Evolutionary conservation across 1,140 invertebrate genomes (phyloP).

Genomic region (Cydia splendana): DNA sequence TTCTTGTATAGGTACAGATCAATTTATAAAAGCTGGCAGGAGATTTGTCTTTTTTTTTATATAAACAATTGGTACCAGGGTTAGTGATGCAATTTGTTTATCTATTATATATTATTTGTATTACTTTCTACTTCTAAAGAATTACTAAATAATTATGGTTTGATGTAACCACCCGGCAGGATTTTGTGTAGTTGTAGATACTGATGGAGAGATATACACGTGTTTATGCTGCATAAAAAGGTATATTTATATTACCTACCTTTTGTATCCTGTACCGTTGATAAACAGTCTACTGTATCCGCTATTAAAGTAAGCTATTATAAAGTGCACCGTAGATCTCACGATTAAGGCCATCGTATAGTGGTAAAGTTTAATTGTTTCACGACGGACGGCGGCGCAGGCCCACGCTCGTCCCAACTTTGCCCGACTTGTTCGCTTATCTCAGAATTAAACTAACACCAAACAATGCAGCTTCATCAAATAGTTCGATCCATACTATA

Average conservation of each 20-base stretch:
- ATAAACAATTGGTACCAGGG: too few relatives aligned
- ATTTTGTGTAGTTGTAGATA: too few relatives aligned
- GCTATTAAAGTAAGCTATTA: conserved; percentile 18
- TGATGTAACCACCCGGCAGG: too few relatives aligned
- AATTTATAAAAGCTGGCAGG: too few relatives aligned
- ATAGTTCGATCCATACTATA: conserved; percentile 8
- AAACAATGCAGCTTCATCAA: conserved; percentile 30
- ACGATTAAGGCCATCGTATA: conserved; percentile 14
- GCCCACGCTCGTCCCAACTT: conserved; percentile 26
- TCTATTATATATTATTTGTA: too few relatives aligned
- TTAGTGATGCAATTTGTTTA: too few relatives aligned
- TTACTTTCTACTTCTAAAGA: too few relatives aligned
- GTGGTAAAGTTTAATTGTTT: conserved; percentile 27
- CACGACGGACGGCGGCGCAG: background rate
- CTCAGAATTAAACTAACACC: conserved; percentile 22
- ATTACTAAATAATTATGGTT: too few relatives aligned
- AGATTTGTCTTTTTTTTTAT: too few relatives aligned
- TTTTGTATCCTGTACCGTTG: background rate
- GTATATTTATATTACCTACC: too few relatives aligned
- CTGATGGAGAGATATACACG: too few relatives aligned
- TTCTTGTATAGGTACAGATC: background rate
- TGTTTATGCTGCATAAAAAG: too few relatives aligned
- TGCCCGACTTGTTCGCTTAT: conserved; percentile 18
- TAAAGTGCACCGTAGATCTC: conserved; percentile 1
- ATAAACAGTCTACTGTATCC: background rate